Evolutionary conservation across 2,888 invertebrate species (phyloP), one percentile per base, ranked within the genome.

Genomic region (Pegoplata infirma): DNA sequence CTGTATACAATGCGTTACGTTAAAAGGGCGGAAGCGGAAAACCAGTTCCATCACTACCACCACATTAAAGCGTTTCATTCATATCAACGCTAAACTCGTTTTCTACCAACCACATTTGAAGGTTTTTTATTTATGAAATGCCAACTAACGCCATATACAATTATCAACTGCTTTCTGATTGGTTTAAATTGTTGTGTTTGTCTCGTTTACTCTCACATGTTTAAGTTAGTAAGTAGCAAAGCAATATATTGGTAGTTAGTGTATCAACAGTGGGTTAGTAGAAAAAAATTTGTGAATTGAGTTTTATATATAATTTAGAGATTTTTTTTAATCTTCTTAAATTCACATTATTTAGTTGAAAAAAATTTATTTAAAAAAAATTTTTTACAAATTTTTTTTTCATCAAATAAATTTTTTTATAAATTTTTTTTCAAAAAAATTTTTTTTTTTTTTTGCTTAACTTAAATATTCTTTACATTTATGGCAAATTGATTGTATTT

Each of bases 31-130:
- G 71, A 79, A 79, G 79, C 79, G 79, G 64, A 79, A 67, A 82
- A 83, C 83, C 81, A 80, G 83, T 83, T 82, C 75, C 76, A 76
- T 51, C 59, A 68, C 80, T 66, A 75, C 71, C 51, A 75, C 74
- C 46, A 79, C 71, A 49, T 53, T n/a, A 75, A 32, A 67, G 17
- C 74, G 78, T 71, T 53, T 66, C 67, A 75, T 53, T 66, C 67
- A 75, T 55, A 36, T 63, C 46, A 17, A 63, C 51, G 63, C 47
- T 56, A 63, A 74, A 77, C 81, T 25, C 49, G 80, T 81, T 80
- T 76, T 59, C 79, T 58, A 72, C 83, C 83, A 83, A 83, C 80
- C 82, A 79, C 67, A 79, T 46, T 49, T 25, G 21, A 51, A 66
- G 16, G 14, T 55, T 46, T 56, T 25, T 40, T 23, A 40, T 44